A percentile compares a stretch with the other conserved stretches of the same genome.
These are phyloP conservation scores for Gnathonemus longibarbis DNA, from an alignment of 2,113 vertebrate species.

Conservation along the genomic window DNA sequence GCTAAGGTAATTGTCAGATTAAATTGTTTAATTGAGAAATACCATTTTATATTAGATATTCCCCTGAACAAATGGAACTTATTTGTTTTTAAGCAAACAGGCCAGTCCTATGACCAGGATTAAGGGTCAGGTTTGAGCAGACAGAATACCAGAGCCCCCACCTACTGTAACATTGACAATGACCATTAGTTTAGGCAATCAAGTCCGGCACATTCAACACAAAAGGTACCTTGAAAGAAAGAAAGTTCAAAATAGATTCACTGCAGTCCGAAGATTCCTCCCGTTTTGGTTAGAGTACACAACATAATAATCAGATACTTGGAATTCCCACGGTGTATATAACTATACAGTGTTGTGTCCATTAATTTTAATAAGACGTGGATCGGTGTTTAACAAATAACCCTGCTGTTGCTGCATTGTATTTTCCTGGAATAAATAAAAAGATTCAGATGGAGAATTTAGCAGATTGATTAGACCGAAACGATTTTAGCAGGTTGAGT, in stretches of 20 bases:
- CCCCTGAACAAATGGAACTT: background rate
- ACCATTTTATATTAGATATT: background rate
- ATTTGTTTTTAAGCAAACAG: background rate
- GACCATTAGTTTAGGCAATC: conserved; percentile 3
- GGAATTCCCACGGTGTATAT: background rate
- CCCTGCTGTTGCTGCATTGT: background rate
- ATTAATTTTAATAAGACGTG: background rate
- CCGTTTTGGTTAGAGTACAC: background rate
- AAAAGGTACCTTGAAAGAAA: background rate
- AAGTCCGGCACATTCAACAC: background rate
- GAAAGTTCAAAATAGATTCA: background rate
- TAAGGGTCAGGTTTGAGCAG: background rate
- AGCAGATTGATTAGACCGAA: background rate
- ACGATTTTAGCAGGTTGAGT: background rate
- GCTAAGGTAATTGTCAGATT: background rate
- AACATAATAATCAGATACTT: background rate
- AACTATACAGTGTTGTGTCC: background rate
- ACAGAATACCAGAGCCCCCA: background rate
- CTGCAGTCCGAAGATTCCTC: background rate
- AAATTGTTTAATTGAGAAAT: background rate
- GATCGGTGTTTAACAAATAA: background rate
- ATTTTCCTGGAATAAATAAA: background rate
- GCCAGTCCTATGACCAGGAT: background rate
- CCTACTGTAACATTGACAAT: conserved; percentile 14
- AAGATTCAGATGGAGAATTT: background rate